These are phyloP conservation scores for Metallyticus violacea DNA, from an alignment of 2,888 invertebrate genomes.

Conservation along the genomic window DNA sequence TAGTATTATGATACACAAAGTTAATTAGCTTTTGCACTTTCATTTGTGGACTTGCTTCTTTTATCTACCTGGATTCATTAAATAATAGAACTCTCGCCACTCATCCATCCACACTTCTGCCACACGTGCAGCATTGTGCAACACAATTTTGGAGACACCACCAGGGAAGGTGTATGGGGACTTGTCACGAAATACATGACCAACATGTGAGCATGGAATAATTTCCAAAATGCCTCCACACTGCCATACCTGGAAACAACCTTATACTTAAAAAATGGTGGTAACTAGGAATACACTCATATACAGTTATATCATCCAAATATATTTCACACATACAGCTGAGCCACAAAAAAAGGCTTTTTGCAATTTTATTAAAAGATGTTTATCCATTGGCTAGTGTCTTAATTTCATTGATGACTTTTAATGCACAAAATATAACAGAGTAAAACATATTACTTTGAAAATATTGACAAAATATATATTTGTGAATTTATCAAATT, in stretches of 20 bases:
- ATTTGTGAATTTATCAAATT: too few relatives aligned
- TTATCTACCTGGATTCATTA: conserved; percentile 91
- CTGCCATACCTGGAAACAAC: conserved; percentile 82
- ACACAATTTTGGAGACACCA: conserved; percentile 93
- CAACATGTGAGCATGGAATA: conserved; percentile 93
- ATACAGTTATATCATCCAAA: not conserved
- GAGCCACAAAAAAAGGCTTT: too few relatives aligned
- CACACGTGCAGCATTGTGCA: conserved; percentile 97
- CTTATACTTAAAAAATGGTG: not conserved
- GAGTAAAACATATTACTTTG: too few relatives aligned
- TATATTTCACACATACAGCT: not conserved
- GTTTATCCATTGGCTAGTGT: too few relatives aligned
- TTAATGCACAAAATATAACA: too few relatives aligned
- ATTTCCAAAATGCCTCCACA: conserved; percentile 95
- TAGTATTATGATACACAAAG: not conserved
- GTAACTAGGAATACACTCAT: not conserved
- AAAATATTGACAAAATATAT: too few relatives aligned
- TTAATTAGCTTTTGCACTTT: conserved; percentile 1
- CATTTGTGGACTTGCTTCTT: not conserved
- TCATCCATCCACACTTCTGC: conserved; percentile 99
- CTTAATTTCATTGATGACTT: too few relatives aligned
- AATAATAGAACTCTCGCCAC: conserved; percentile 98
- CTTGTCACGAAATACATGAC: conserved; percentile 97
- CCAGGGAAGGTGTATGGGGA: conserved; percentile 99
- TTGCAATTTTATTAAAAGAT: not conserved